Evolutionary conservation across 2,113 vertebrate genomes (phyloP).

Genomic region (Glaucomys volans): DNA sequence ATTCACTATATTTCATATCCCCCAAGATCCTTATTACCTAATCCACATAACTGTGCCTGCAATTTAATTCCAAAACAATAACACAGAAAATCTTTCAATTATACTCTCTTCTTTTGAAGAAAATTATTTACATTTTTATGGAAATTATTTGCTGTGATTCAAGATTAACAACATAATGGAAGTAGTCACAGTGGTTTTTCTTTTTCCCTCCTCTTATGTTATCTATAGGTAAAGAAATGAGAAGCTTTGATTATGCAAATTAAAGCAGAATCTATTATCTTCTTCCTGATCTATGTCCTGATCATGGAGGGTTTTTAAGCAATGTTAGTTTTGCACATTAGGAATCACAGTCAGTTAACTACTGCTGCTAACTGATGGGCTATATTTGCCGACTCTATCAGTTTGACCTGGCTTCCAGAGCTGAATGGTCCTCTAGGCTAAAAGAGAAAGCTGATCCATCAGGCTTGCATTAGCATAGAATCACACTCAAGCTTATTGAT

Average conservation of each 20-base stretch:
- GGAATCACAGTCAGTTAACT: constrained; percentile 88
- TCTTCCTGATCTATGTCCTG: constrained; percentile 85
- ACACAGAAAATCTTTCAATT: constrained; percentile 74
- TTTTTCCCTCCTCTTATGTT: constrained; percentile 67
- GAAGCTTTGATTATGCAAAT: constrained; percentile 85
- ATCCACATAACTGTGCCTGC: constrained; percentile 62
- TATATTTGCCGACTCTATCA: constrained; percentile 89
- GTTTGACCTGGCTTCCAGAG: constrained; percentile 90
- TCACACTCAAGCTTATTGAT: constrained; percentile 94
- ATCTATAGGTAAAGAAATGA: constrained; percentile 66
- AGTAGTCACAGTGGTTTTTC: constrained; percentile 64
- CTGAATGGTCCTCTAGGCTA: constrained; percentile 97
- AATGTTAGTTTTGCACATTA: constrained; percentile 83
- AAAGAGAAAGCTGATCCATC: constrained; percentile 95
- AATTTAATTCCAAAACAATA: constrained; percentile 80
- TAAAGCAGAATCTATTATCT: constrained; percentile 83
- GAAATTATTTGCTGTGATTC: constrained; percentile 77
- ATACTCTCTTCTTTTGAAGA: constrained; percentile 70
- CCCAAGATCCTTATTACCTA: constrained; percentile 62
- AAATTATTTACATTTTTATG: constrained; percentile 82
- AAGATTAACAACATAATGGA: constrained; percentile 74
- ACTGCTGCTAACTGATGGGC: constrained; percentile 85
- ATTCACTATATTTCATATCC: constrained; percentile 69
- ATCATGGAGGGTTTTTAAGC: constrained; percentile 84
- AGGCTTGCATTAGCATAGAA: constrained; percentile 96